Evolutionary conservation across 2,888 invertebrate species (phyloP).

Genomic region (Oscheius sp.): DNA sequence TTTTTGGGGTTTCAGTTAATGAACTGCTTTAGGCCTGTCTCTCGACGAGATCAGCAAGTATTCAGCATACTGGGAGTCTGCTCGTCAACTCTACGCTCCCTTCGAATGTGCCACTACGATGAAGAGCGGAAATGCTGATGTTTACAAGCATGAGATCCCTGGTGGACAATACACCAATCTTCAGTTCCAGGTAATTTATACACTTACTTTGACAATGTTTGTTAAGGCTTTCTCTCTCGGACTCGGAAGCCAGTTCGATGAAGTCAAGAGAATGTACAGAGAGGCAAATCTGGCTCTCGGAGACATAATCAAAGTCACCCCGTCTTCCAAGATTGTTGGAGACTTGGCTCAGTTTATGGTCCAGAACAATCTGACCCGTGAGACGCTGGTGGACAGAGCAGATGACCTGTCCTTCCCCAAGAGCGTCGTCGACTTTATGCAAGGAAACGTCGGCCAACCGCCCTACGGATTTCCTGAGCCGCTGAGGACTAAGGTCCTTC

Average conservation of each 20-base stretch:
- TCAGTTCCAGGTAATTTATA: slow-evolving; percentile 84
- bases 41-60: slow-evolving; percentile 89
- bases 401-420: slow-evolving; percentile 97
- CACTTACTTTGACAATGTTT: background rate
- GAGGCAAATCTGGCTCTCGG: slow-evolving; percentile 94
- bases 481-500: slow-evolving; percentile 82
- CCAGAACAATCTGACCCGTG: slow-evolving; percentile 87
- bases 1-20: background rate
- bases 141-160: slow-evolving; percentile 97
- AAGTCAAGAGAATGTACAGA: slow-evolving; percentile 90
- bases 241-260: slow-evolving; percentile 94
- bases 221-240: slow-evolving; percentile 88
- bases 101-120: slow-evolving; percentile 98
- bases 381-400: slow-evolving; percentile 86
- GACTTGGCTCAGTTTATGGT: slow-evolving; percentile 99
- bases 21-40: slow-evolving; percentile 77
- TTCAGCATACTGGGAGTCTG: slow-evolving; percentile 98
- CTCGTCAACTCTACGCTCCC: slow-evolving; percentile 93
- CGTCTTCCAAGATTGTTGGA: slow-evolving; percentile 97
- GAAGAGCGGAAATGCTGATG: slow-evolving; percentile 98
- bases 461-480: slow-evolving; percentile 98
- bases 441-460: slow-evolving; percentile 92
- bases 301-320: slow-evolving; percentile 96
- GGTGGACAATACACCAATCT: slow-evolving; percentile 98
- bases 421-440: slow-evolving; percentile 95